Conservation (phyloP, 2,888 invertebrate species). For the Icerya purchasi region DNA sequence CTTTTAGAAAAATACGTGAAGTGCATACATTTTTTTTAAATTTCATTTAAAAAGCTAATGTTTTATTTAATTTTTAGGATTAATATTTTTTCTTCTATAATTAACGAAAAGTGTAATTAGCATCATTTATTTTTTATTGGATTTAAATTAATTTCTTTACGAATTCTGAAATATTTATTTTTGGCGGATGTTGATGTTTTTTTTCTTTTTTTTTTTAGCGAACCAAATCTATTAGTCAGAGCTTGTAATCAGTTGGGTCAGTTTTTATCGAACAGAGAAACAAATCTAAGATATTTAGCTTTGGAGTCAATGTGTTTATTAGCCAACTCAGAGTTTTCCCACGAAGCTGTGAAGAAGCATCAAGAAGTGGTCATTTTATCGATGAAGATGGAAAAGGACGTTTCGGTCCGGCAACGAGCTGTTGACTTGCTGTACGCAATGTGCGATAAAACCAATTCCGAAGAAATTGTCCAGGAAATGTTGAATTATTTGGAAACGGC, state of each 20-base stretch:
- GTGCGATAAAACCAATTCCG: conserved; percentile 98
- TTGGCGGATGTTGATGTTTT: too few species aligned
- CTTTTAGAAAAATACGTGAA: too few species aligned
- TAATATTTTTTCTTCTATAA: too few species aligned
- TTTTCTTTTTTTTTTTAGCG: too few species aligned
- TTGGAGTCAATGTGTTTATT: conserved; percentile 98
- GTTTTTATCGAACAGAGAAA: conserved; percentile 90
- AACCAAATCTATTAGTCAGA: conserved; percentile 85
- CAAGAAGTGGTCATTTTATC: conserved; percentile 97
- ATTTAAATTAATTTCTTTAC: too few species aligned
- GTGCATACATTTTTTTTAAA: too few species aligned
- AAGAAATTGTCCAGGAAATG: conserved; percentile 99
- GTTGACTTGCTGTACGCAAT: conserved; percentile 97
- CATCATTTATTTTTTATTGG: too few species aligned
- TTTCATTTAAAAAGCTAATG: too few species aligned
- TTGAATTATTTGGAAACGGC: conserved; percentile 95
- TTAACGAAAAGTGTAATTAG: too few species aligned
- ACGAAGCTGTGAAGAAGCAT: conserved; percentile 98
- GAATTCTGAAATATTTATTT: too few species aligned
- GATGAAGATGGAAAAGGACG: conserved; percentile 98
- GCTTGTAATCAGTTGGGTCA: conserved; percentile 98
- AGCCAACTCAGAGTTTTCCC: conserved; percentile 96
- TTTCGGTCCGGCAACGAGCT: conserved; percentile 91
- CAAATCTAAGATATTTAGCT: conserved; percentile 90
- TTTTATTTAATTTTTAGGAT: too few species aligned